phyloP scores from a whole-genome alignment of 2,888 invertebrate genomes.

The Dastarcus helophoroides region DNA sequence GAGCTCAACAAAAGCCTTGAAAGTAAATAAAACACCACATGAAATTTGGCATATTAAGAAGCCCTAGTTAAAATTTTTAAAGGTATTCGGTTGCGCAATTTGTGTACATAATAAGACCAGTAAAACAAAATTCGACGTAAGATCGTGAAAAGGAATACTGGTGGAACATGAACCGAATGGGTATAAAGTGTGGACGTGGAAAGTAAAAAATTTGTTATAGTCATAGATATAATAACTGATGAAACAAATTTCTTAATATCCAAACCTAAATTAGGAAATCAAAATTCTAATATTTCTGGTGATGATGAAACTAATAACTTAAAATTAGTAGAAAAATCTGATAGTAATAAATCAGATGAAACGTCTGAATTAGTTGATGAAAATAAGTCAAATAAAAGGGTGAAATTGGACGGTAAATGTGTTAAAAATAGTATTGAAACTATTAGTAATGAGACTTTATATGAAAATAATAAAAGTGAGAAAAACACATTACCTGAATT shows the following conservation, averaged over 20 bases:
- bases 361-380: conserved; percentile 1
- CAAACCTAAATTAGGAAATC: not conserved
- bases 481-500: not conserved
- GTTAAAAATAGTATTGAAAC: too few relatives aligned
- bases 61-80: conserved; percentile 22
- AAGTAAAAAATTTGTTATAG: conserved; percentile 2
- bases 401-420: too few relatives aligned
- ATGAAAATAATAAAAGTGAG: too few relatives aligned
- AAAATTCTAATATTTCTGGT: not conserved
- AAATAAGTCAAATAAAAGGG: not conserved
- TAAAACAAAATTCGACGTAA: conserved; percentile 25
- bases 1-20: conserved; percentile 23
- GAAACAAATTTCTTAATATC: conserved; percentile 3
- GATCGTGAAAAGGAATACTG: conserved; percentile 27
- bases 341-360: not conserved
- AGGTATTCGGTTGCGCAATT: conserved; percentile 25
- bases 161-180: conserved; percentile 26
- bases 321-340: not conserved
- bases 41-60: conserved; percentile 27
- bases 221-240: conserved; percentile 3
- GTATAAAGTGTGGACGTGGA: conserved; percentile 22
- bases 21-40: conserved; percentile 24
- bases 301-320: not conserved
- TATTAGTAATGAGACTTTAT: too few relatives aligned
- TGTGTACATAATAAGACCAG: conserved; percentile 25